Conservation (phyloP, 2,797 vertebrate species). For the Takifugu rubripes region DNA sequence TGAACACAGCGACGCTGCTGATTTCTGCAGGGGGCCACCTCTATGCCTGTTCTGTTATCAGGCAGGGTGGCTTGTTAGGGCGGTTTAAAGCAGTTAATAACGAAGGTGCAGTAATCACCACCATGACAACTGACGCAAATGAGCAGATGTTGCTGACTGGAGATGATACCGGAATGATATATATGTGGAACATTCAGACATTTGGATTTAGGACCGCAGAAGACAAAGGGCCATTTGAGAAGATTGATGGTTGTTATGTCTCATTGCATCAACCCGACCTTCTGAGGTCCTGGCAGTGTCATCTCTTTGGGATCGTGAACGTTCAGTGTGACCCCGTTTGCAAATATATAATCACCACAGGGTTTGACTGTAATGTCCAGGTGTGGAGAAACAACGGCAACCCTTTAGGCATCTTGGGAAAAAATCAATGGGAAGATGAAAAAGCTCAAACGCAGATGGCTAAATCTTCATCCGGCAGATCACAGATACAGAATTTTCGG, state of each 20-base stretch:
- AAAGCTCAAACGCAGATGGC: neutral
- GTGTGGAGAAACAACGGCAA: neutral
- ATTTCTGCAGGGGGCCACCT: neutral
- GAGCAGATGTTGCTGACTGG: slow-evolving; percentile 1
- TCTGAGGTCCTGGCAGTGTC: neutral
- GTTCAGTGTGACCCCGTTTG: neutral
- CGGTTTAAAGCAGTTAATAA: neutral
- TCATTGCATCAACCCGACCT: neutral
- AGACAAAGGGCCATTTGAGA: neutral
- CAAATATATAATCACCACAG: neutral
- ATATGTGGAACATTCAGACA: neutral
- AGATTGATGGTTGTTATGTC: neutral
- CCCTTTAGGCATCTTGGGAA: neutral
- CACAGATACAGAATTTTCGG: neutral
- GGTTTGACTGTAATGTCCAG: neutral
- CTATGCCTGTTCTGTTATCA: slow-evolving; percentile 4
- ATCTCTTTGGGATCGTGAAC: neutral
- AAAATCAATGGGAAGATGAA: neutral
- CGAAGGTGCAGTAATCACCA: neutral
- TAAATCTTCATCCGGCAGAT: neutral
- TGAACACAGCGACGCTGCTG: neutral
- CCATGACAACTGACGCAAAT: slow-evolving; percentile 3
- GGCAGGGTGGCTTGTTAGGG: neutral
- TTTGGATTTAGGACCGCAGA: neutral
- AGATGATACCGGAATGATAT: slow-evolving; percentile 1